These are phyloP conservation scores for Agelastica alni DNA, from an alignment of 2,888 invertebrate species.

Conservation along the genomic window DNA sequence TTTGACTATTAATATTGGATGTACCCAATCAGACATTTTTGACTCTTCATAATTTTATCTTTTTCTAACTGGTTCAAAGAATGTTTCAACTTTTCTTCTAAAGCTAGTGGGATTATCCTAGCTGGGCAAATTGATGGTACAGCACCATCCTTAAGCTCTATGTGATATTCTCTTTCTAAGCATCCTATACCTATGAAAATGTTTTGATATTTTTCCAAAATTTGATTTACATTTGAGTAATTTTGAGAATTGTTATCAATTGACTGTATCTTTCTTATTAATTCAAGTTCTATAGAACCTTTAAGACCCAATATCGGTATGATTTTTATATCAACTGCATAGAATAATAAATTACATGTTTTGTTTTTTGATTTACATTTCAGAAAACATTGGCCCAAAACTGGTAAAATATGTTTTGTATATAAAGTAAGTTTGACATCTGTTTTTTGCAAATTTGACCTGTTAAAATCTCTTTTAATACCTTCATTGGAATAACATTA, in stretches of 20 bases:
- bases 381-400: too few species aligned
- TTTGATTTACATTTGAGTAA: too few species aligned
- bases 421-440: background rate
- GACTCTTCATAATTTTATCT: too few species aligned
- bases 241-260: too few species aligned
- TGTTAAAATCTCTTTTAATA: background rate
- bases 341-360: background rate
- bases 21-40: too few species aligned
- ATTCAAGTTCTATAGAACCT: background rate
- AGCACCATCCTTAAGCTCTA: background rate
- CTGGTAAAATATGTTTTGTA: background rate
- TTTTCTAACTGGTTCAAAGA: too few species aligned
- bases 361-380: too few species aligned
- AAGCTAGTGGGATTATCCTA: background rate
- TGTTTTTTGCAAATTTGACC: background rate
- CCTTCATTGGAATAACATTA: conserved; percentile 8
- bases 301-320: background rate
- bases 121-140: background rate
- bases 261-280: too few species aligned
- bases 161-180: background rate
- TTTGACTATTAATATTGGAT: background rate
- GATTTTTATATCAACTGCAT: too few species aligned
- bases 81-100: background rate
- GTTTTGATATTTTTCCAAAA: background rate
- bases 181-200: background rate